Evolutionary conservation across 2,797 vertebrate species (phyloP).

Genomic region (Tapirus indicus): DNA sequence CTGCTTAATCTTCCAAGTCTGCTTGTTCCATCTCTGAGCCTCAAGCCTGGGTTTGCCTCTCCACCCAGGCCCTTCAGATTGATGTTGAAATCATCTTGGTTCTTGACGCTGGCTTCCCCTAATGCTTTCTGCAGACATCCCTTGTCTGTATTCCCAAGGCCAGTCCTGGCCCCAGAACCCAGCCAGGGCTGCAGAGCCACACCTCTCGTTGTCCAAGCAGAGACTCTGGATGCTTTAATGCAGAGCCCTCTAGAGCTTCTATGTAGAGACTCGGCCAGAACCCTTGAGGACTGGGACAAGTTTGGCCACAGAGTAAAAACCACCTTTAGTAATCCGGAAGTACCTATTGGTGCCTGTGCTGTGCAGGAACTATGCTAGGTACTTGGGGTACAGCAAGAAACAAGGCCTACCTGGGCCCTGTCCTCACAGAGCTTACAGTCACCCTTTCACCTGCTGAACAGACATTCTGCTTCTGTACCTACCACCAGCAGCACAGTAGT

Average conservation of each 20-base stretch:
- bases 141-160: background rate
- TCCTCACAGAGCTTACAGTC: background rate
- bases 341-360: background rate
- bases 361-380: background rate
- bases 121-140: background rate
- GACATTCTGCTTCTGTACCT: conserved; percentile 83
- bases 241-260: background rate
- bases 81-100: background rate
- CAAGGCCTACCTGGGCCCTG: background rate
- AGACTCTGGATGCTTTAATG: background rate
- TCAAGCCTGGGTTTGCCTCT: background rate
- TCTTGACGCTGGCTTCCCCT: background rate
- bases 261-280: background rate
- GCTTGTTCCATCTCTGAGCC: background rate
- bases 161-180: background rate
- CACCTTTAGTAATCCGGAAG: background rate
- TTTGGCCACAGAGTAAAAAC: background rate
- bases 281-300: background rate
- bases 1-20: background rate
- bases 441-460: background rate
- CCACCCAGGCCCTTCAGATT: background rate
- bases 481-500: conserved; percentile 90
- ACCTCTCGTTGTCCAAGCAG: background rate
- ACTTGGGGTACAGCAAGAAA: background rate
- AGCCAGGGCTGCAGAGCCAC: background rate